These are phyloP conservation scores for Hyphantria cunea DNA, from an alignment of 1,140 invertebrate genomes.

Conservation along the genomic window DNA sequence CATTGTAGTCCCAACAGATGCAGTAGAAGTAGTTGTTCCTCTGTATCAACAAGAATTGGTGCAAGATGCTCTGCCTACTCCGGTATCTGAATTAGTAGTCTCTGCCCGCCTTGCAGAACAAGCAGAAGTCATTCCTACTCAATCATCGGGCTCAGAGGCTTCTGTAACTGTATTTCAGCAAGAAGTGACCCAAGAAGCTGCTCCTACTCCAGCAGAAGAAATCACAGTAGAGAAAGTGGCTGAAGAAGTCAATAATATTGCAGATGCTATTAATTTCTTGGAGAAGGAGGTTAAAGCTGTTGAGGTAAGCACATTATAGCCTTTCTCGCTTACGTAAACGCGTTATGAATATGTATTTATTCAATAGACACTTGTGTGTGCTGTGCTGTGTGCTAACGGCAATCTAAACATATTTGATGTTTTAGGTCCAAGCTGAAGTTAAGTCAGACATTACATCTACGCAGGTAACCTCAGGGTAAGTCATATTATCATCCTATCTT, in stretches of 20 bases:
- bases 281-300: conserved; percentile 49
- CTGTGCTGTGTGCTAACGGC: no score
- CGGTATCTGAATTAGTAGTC: no score
- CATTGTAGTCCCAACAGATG: conserved; percentile 1
- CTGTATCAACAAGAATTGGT: background rate
- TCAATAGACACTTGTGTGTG: no score
- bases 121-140: background rate
- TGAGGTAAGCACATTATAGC: conserved; percentile 36
- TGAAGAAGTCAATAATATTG: conserved; percentile 47
- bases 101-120: no score
- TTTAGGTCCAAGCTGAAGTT: no score
- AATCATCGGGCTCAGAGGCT: background rate
- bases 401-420: no score
- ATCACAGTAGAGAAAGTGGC: conserved; percentile 25
- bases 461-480: no score
- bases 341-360: no score
- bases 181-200: background rate
- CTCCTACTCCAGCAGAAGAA: conserved; percentile 23
- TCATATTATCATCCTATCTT: no score
- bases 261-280: conserved; percentile 46
- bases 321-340: no score
- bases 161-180: background rate
- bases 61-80: no score
- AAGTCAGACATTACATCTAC: no score
- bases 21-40: conserved; percentile 5